A percentile compares a stretch with the other conserved stretches of the same genome.
These are phyloP conservation scores for Ctenopoma multispine DNA, from an alignment of 2,797 vertebrate genomes.

Conservation along the genomic window DNA sequence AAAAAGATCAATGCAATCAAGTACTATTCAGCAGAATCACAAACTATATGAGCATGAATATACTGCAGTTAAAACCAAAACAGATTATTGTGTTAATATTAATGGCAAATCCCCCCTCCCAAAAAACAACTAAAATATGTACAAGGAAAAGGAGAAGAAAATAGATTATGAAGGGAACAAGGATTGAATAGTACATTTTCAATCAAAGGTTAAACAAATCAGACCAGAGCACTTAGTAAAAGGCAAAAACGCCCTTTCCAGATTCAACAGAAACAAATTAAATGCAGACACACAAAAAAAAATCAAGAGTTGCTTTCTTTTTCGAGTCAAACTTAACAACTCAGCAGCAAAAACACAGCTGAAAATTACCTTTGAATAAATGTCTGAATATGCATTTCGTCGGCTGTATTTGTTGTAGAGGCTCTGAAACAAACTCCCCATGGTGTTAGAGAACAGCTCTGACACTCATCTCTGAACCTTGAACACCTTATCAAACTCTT, in stretches of 20 bases:
- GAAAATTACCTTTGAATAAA: conserved; percentile 64
- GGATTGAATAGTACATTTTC: not conserved
- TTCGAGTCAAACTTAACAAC: not conserved
- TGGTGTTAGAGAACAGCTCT: conserved; percentile 26
- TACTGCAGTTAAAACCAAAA: not conserved
- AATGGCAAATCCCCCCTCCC: too few relatives aligned
- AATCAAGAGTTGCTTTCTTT: not conserved
- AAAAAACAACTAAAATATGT: too few relatives aligned
- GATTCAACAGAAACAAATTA: not conserved
- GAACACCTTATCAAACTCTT: conserved; percentile 50
- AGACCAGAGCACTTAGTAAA: not conserved
- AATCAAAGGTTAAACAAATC: conserved; percentile 10
- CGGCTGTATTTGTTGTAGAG: conserved; percentile 61
- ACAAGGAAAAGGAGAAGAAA: too few relatives aligned
- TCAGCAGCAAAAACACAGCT: conserved; percentile 4
- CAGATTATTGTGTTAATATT: not conserved
- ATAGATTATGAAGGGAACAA: too few relatives aligned
- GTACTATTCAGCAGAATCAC: too few relatives aligned
- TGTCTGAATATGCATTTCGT: conserved; percentile 44
- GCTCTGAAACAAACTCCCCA: conserved; percentile 70
- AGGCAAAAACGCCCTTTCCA: not conserved
- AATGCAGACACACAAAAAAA: not conserved
- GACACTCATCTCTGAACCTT: conserved; percentile 69
- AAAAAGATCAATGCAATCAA: too few relatives aligned
- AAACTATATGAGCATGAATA: not conserved